Conservation (phyloP, 1,140 invertebrate species). For the Prorops nasuta region DNA sequence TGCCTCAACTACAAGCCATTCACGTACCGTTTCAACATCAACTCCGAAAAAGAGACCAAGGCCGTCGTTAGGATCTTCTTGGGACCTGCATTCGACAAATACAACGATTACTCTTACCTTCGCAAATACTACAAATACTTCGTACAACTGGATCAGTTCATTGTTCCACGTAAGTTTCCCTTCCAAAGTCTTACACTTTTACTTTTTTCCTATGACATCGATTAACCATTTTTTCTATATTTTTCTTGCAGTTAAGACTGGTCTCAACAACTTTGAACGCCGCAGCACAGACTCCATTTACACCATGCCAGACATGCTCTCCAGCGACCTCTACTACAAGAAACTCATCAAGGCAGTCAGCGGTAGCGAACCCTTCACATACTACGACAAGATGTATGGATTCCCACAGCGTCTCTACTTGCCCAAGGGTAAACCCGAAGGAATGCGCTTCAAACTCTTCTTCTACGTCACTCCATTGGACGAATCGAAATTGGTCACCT, state of each 20-base stretch:
- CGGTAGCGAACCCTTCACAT: slow-evolving; percentile 45
- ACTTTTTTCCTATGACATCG: neutral
- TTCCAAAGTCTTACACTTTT: neutral
- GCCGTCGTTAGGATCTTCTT: slow-evolving; percentile 52
- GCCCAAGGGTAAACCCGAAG: slow-evolving; percentile 50
- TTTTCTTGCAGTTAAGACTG: slow-evolving; percentile 46
- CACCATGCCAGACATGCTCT: slow-evolving; percentile 52
- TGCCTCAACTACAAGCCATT: slow-evolving; percentile 69
- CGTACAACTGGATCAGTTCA: slow-evolving; percentile 55
- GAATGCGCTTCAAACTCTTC: slow-evolving; percentile 53
- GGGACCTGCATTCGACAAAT: slow-evolving; percentile 46
- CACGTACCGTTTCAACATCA: slow-evolving; percentile 58
- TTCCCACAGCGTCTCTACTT: slow-evolving; percentile 50
- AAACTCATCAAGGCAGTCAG: slow-evolving; percentile 43
- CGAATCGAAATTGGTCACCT: slow-evolving; percentile 28
- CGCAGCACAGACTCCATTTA: slow-evolving; percentile 48
- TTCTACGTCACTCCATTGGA: slow-evolving; percentile 47
- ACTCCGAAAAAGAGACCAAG: slow-evolving; percentile 52
- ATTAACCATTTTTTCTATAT: slow-evolving; percentile 10
- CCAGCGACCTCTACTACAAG: slow-evolving; percentile 59
- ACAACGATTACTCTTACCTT: slow-evolving; percentile 29
- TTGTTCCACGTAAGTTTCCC: slow-evolving; percentile 39
- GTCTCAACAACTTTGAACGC: slow-evolving; percentile 50
- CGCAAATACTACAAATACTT: slow-evolving; percentile 48
- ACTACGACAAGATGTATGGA: slow-evolving; percentile 43